Percentiles rank a stretch among this genome's conserved stretches.
Conservation (phyloP, 2,888 invertebrate genomes). For the Tinea trinotella region DNA sequence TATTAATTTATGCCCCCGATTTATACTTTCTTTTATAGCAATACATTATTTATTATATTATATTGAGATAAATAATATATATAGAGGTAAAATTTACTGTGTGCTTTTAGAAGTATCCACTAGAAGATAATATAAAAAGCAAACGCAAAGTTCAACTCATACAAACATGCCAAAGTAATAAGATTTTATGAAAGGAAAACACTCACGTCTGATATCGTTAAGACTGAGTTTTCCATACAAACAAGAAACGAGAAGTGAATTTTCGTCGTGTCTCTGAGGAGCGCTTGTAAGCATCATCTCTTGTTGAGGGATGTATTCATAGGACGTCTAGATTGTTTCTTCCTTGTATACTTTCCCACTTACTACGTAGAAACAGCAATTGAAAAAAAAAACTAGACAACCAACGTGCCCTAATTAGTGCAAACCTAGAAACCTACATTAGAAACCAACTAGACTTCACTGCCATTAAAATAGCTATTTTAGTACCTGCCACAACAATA, state of each 20-base stretch:
- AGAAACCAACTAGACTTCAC: neutral
- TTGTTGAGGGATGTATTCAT: conserved; percentile 4
- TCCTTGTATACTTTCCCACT: conserved; percentile 14
- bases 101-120: no score
- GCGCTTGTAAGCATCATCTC: neutral
- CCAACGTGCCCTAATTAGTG: conserved; percentile 14
- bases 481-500: neutral
- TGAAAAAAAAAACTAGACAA: neutral
- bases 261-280: conserved; percentile 1
- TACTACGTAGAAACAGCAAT: neutral
- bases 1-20: no score
- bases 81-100: no score
- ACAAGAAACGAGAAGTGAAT: conserved; percentile 7
- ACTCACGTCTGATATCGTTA: neutral
- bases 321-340: neutral
- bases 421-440: conserved; percentile 17
- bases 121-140: no score
- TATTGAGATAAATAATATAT: no score
- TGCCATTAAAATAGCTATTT: neutral
- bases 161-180: neutral
- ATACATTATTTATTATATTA: no score
- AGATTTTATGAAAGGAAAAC: conserved; percentile 6
- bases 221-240: conserved; percentile 6
- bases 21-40: no score
- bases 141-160: no score